Base-by-base conservation (phyloP, 1,140 invertebrate genomes). In the Trachelipus rathkii region DNA sequence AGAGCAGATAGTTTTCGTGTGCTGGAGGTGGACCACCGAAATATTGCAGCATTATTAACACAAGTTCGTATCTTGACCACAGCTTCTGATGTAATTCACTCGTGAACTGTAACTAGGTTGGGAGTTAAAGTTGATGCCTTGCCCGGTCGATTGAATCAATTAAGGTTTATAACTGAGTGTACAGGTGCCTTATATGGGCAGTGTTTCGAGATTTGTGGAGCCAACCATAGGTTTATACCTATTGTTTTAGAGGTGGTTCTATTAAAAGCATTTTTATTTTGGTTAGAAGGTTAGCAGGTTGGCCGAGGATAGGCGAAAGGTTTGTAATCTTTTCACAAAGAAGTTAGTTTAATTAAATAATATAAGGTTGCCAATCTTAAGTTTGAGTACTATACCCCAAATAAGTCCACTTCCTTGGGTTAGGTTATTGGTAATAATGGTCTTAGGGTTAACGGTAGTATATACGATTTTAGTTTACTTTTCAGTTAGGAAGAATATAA, bases 131-230 rank as follows among this genome's bases (percentile, higher is more conserved):
- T 88, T 77, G 89, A 91, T 86, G 89, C 89, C 46, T 86, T 87
- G 8, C 90, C 90, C 23, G 90, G 89, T 0, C 89, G 90, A 53
- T 82, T 92, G 84, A 92, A 91, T 85, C 88, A 91, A 89, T 83
- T 87, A 73, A 86, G 79, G 77, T 86, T 90, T 83, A 84, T 83
- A 81, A 83, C 87, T 83, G 88, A 87, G 79, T 86, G 87, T 66
- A 82, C 87, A 46, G 89, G 90, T 69, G 78, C 90, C 82, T 90
- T 87, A 84, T 91, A 84, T 85, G 90, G 90, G 0, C 90, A 92
- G 88, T 92, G 91, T 84, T 92, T 90, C 83, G 91, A 92, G 88
- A 91, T 92, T 87, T 92, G 90, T 88, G 90, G 90, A 9, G 86
- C 87, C 73, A 92, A 92, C 85, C 91, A 92, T 85, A 89, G 88